Percentiles rank a stretch among this genome's conserved stretches.
Conservation (phyloP, 2,113 vertebrate species). For the Junco hyemalis region DNA sequence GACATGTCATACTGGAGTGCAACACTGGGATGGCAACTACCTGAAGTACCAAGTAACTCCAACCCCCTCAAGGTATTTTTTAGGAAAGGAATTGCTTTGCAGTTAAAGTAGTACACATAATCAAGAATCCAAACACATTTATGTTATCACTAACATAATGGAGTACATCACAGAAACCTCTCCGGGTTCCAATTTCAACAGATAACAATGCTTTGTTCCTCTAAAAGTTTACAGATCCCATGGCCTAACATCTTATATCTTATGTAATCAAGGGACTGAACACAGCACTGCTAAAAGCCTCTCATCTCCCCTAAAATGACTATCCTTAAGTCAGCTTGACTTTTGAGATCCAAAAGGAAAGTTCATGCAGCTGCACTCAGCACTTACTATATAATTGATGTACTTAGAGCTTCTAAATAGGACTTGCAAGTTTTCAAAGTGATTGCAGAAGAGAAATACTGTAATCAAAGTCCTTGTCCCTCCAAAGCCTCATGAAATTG, state of each 20-base stretch:
- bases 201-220: background rate
- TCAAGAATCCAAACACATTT: background rate
- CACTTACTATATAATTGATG: slow-evolving; percentile 21
- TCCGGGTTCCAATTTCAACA: background rate
- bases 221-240: background rate
- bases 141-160: background rate
- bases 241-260: background rate
- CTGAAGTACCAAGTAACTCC: background rate
- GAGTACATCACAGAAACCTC: background rate
- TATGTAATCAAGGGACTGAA: background rate
- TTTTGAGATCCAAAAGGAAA: slow-evolving; percentile 14
- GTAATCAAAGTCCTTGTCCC: slow-evolving; percentile 17
- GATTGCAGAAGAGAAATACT: slow-evolving; percentile 27
- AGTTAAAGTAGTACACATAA: background rate
- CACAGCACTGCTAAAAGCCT: background rate
- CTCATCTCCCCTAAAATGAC: background rate
- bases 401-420: slow-evolving; percentile 46
- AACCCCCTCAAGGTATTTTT: background rate
- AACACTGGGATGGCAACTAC: background rate
- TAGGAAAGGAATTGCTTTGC: background rate
- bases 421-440: slow-evolving; percentile 24
- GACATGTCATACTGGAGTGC: background rate
- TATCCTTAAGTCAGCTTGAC: slow-evolving; percentile 18
- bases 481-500: slow-evolving; percentile 2
- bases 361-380: slow-evolving; percentile 35